Base-by-base conservation (phyloP, 2,113 vertebrate species). In the Seriola quinqueradiata region DNA sequence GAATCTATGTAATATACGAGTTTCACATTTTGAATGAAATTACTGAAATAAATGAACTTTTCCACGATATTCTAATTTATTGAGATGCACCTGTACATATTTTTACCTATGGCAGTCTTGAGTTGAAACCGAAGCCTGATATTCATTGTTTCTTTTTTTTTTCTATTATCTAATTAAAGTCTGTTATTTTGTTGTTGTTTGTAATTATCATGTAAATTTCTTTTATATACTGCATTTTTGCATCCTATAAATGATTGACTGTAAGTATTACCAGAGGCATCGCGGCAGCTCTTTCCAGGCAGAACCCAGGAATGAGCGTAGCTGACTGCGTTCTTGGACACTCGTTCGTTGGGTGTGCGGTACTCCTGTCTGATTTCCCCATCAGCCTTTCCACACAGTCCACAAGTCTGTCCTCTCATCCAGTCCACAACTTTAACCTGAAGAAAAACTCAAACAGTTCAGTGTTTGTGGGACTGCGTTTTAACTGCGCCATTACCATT, bases 391-490 rank as follows among this genome's bases (percentile, higher is more conserved):
- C 96, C 96, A 84, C 96, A 97, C 44, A 97, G 86, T 75, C 96
- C 96, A 84, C 94, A 96, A 1, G 94, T 96, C 90, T 96, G 88
- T 66, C 95, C 95, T 83, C 75, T 92, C 96, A 97, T 96, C 95
- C 95, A 96, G 88, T 96, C 93, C 32, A 89, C 84, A 84, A 96
- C 85, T 82, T 90, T 61, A 85, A 96, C 79, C 97, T 97, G 82
- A 59, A 74, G 81, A 55, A 73, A 48, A 66, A 1, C 5, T 36
- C 10, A 40, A 57, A 48, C 21, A 36, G 5, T 72, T 58, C 4
- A 65, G 3, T 0, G 1, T 59, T 67, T 75, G 11, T 42, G 21
- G 14, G 38, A 38, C 3, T 36, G n/a, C 0, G 2, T 28, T 69
- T 4, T 17, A 9, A 69, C 34, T 40, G 8, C 2, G 0, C 2